Percentiles rank a stretch among this genome's conserved stretches.
Evolutionary conservation across 2,113 vertebrate genomes (phyloP).

Genomic region (Pelobates fuscus): DNA sequence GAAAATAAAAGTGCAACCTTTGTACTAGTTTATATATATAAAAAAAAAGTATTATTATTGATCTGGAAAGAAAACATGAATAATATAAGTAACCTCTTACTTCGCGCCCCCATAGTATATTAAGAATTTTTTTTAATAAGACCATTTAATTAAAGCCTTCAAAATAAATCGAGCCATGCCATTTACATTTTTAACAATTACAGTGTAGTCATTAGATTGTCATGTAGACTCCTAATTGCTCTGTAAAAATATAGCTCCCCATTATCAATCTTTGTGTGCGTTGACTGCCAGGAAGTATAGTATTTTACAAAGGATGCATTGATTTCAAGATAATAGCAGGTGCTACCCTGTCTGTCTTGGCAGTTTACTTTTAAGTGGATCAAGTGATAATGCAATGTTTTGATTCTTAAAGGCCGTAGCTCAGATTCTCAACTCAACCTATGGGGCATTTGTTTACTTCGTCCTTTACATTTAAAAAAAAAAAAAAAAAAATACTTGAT

Average conservation of each 20-base stretch:
- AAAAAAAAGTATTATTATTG: background rate
- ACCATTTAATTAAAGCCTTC: slow-evolving; percentile 53
- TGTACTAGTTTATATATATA: background rate
- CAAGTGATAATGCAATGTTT: slow-evolving; percentile 51
- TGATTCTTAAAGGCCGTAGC: slow-evolving; percentile 53
- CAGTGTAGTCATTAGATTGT: slow-evolving; percentile 49
- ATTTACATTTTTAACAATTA: slow-evolving; percentile 53
- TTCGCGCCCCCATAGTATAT: background rate
- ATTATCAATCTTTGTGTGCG: slow-evolving; percentile 46
- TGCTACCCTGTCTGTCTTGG: slow-evolving; percentile 49
- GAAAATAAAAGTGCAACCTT: background rate
- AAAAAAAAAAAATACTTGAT: slow-evolving; percentile 48
- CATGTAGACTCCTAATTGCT: slow-evolving; percentile 49
- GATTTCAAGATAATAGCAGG: slow-evolving; percentile 61
- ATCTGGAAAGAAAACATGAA: slow-evolving; percentile 4
- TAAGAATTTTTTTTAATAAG: slow-evolving; percentile 44
- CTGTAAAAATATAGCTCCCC: slow-evolving; percentile 47
- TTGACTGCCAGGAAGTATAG: slow-evolving; percentile 32
- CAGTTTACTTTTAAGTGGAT: slow-evolving; percentile 54
- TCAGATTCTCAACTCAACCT: slow-evolving; percentile 54
- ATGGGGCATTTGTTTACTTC: slow-evolving; percentile 49
- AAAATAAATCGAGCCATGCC: slow-evolving; percentile 47
- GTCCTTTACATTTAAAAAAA: slow-evolving; percentile 46
- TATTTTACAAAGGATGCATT: slow-evolving; percentile 59
- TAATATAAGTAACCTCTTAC: slow-evolving; percentile 17